phyloP scores from a whole-genome alignment of 2,888 invertebrate species.

The Euproctis similis region DNA sequence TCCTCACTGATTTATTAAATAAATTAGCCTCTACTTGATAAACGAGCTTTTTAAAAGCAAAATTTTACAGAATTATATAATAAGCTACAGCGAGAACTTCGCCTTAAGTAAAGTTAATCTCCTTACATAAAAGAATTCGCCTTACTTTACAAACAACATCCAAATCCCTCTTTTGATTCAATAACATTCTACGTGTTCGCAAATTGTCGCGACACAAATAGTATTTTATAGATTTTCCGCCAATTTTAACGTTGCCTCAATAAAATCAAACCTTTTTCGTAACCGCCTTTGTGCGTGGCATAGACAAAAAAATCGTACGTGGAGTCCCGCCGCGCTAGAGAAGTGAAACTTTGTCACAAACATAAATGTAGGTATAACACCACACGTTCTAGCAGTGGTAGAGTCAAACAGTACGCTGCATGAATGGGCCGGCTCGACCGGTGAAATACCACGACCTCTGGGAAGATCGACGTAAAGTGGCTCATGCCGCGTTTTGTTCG shows the following conservation, averaged over 20 bases:
- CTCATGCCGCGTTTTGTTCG: too few relatives aligned
- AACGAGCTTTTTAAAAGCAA: conserved; percentile 50
- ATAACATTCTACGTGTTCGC: conserved; percentile 21
- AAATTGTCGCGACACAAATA: conserved; percentile 25
- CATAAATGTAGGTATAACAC: too few relatives aligned
- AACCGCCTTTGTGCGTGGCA: conserved; percentile 23
- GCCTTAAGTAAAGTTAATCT: conserved; percentile 26
- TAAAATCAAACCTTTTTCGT: conserved; percentile 26
- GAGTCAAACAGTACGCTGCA: too few relatives aligned
- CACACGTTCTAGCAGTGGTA: too few relatives aligned
- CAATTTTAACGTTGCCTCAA: conserved; percentile 37
- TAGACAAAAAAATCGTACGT: too few relatives aligned
- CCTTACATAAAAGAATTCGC: conserved; percentile 22
- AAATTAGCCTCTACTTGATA: conserved; percentile 57
- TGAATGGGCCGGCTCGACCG: too few relatives aligned
- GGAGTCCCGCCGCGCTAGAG: too few relatives aligned
- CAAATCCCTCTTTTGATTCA: conserved; percentile 32
- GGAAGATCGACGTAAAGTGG: too few relatives aligned
- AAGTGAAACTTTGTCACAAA: too few relatives aligned
- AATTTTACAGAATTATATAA: conserved; percentile 34
- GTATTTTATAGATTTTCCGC: conserved; percentile 42
- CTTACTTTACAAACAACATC: conserved; percentile 24
- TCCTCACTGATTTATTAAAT: conserved; percentile 65
- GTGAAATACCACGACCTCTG: too few relatives aligned
- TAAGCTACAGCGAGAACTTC: conserved; percentile 17